phyloP scores from a whole-genome alignment of 2,888 invertebrate species.

The Caenorhabditis sp. region DNA sequence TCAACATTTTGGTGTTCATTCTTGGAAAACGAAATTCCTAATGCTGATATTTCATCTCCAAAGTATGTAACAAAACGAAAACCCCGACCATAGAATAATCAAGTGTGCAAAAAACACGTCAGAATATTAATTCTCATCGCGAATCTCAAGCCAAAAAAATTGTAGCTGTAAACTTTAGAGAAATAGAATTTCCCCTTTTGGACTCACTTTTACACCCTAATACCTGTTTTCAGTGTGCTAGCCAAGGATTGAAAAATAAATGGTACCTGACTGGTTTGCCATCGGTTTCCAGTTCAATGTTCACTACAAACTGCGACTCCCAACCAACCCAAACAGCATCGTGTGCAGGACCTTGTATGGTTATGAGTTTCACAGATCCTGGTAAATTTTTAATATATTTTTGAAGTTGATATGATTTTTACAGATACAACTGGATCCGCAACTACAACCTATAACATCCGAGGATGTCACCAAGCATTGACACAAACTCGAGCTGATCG shows the following conservation, averaged over 20 bases:
- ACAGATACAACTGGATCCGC: slow-evolving; percentile 8
- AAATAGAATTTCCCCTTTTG: too few relatives aligned
- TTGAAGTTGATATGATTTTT: slow-evolving; percentile 8
- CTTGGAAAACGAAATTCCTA: too few relatives aligned
- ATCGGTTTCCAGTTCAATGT: slow-evolving; percentile 26
- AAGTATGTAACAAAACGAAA: too few relatives aligned
- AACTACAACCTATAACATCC: slow-evolving; percentile 19
- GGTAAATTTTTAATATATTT: slow-evolving; percentile 18
- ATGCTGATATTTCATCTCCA: too few relatives aligned
- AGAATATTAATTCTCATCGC: too few relatives aligned
- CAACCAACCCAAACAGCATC: slow-evolving; percentile 1
- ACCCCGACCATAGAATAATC: too few relatives aligned
- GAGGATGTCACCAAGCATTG: slow-evolving; percentile 47
- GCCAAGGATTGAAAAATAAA: slow-evolving; percentile 24
- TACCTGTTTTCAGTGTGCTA: slow-evolving; percentile 47
- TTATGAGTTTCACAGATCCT: slow-evolving; percentile 48
- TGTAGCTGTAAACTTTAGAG: too few relatives aligned
- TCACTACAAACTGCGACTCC: slow-evolving; percentile 9
- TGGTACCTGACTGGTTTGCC: slow-evolving; percentile 54
- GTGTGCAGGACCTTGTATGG: slow-evolving; percentile 51
- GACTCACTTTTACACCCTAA: too few relatives aligned
- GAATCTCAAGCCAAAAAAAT: too few relatives aligned
- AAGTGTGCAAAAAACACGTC: too few relatives aligned
- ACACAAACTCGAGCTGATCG: slow-evolving; percentile 32
- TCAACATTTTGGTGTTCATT: too few relatives aligned